phyloP scores from a whole-genome alignment of 2,888 invertebrate genomes.

The Lobophora halterata region DNA sequence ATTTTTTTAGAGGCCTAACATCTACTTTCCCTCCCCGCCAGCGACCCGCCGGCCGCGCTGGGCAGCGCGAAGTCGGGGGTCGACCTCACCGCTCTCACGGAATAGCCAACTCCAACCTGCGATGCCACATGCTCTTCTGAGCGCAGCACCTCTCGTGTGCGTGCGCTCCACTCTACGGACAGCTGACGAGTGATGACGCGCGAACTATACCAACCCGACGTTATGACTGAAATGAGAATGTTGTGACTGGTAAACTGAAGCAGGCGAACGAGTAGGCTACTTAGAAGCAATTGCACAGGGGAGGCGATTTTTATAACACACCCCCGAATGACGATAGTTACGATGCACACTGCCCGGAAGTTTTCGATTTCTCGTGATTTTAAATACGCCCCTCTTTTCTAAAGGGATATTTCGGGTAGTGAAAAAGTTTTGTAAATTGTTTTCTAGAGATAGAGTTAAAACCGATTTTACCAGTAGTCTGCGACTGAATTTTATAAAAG shows the following conservation, averaged over 20 bases:
- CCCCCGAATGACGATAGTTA: slow-evolving; percentile 45
- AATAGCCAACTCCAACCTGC: slow-evolving; percentile 81
- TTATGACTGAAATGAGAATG: slow-evolving; percentile 57
- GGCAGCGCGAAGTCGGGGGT: slow-evolving; percentile 81
- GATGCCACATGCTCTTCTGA: slow-evolving; percentile 81
- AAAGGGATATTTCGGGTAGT: slow-evolving; percentile 55
- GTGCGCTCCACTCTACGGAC: slow-evolving; percentile 52
- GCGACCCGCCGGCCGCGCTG: slow-evolving; percentile 86
- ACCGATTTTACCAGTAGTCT: slow-evolving; percentile 73
- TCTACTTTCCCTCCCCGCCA: slow-evolving; percentile 93
- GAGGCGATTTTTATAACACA: slow-evolving; percentile 65
- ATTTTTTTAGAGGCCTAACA: slow-evolving; percentile 96
- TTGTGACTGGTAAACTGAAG: slow-evolving; percentile 42
- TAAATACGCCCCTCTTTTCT: slow-evolving; percentile 46
- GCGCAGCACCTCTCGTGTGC: slow-evolving; percentile 31
- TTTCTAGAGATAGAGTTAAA: slow-evolving; percentile 72
- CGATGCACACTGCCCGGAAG: slow-evolving; percentile 62
- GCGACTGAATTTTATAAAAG: slow-evolving; percentile 78
- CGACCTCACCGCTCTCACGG: slow-evolving; percentile 83
- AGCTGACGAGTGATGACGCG: slow-evolving; percentile 34
- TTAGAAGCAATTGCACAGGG: slow-evolving; percentile 71
- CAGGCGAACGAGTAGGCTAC: slow-evolving; percentile 66
- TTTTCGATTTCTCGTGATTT: slow-evolving; percentile 43
- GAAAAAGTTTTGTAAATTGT: slow-evolving; percentile 65
- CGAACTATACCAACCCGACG: slow-evolving; percentile 46